Base-by-base conservation (phyloP, 2,797 vertebrate species). In the Hoplostethus atlanticus region DNA sequence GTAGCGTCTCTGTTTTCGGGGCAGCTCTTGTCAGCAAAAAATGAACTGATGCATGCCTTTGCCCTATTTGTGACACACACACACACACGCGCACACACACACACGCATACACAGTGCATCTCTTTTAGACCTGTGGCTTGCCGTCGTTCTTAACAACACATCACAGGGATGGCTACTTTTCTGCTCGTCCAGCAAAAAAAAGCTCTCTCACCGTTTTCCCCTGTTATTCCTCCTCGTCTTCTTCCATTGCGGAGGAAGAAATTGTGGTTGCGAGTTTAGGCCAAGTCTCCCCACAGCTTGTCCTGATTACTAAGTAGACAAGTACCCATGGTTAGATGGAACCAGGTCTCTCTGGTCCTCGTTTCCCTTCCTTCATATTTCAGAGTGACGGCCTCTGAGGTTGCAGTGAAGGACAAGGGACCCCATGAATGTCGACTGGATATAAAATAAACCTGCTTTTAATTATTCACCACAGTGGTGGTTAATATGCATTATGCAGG, bases 281-380 rank as follows among this genome's bases (percentile, higher is more conserved):
- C 89, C 87, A 91, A 85, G 85, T 87, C 86, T 88, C 79, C 70
- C 77, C 77, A 87, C 91, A 92, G 87, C 91, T 91, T 92, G 89
- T 89, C 84, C 87, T 92, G 89, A 92, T 93, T 92, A 91, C 86
- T 81, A 85, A 85, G 86, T 81, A 87, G 86, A 89, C 85, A 83
- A 91, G 87, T 80, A 83, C 83, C 79, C 73, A 69, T 64, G 84
- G 79, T 88, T 73, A 77, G 90, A 86, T 54, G 50, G 79, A 84
- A 86, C 70, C 84, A 68, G 83, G 76, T 83, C 84, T 77, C 77
- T 79, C 73, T 84, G 77, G 75, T 72, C 64, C 76, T 77, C 2
- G 52, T 87, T 87, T 87, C 71, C 65, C 63, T 62, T 75, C 55
- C 61, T 76, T 83, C 66, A 60, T 69, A 74, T 85, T 73, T 76